Evolutionary conservation across 2,888 invertebrate genomes (phyloP).

Genomic region (Dolichopus griseipennis): DNA sequence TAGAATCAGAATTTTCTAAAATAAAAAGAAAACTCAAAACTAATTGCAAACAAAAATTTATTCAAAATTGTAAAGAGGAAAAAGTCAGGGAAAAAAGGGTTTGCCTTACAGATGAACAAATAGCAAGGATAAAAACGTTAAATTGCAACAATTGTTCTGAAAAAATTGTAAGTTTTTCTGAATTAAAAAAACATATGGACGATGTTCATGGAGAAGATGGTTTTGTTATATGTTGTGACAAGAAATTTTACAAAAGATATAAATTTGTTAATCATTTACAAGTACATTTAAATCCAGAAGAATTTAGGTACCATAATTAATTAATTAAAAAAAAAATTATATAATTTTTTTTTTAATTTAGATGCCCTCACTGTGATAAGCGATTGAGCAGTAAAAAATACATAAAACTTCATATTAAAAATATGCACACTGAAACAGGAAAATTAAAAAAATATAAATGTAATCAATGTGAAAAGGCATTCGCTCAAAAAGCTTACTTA

Average conservation of each 20-base stretch:
- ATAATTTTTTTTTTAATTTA: neutral
- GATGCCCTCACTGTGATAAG: neutral
- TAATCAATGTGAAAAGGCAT: neutral
- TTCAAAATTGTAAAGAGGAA: no score
- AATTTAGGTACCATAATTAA: slow-evolving; percentile 26
- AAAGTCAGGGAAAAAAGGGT: neutral
- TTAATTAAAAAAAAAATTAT: neutral
- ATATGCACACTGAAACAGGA: neutral
- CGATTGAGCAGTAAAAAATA: neutral
- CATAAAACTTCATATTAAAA: neutral
- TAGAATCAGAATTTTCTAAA: no score
- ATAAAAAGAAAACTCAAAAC: no score
- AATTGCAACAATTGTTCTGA: slow-evolving; percentile 25
- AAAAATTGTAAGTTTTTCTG: slow-evolving; percentile 32
- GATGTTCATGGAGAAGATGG: slow-evolving; percentile 32
- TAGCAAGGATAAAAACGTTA: neutral
- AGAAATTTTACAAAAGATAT: slow-evolving; percentile 37
- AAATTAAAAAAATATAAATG: neutral
- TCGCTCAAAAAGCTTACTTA: neutral
- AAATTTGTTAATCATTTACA: slow-evolving; percentile 39
- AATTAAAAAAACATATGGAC: slow-evolving; percentile 34
- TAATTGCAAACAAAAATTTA: no score
- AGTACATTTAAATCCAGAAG: slow-evolving; percentile 38
- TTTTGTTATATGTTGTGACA: slow-evolving; percentile 37
- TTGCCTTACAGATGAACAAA: neutral